Conservation (phyloP, 1,140 invertebrate genomes). For the Drosophila malerkotliana region DNA sequence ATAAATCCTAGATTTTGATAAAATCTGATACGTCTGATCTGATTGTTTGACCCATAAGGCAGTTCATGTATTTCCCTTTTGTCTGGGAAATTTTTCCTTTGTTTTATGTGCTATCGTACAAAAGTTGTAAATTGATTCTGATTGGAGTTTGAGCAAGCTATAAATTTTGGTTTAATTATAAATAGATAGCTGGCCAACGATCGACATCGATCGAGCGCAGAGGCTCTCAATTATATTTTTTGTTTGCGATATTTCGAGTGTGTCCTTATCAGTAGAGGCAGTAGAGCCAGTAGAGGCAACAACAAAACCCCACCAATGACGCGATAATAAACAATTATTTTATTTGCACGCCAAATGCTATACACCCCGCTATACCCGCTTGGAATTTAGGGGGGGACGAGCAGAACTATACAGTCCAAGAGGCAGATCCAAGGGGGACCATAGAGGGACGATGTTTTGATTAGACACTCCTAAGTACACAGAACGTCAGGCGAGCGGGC, state of each 20-base stretch:
- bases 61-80: background rate
- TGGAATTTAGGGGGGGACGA: too few relatives aligned
- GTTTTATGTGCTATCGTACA: slow-evolving; percentile 15
- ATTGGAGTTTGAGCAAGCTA: slow-evolving; percentile 43
- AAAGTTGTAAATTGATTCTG: slow-evolving; percentile 38
- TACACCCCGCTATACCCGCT: background rate
- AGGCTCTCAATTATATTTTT: slow-evolving; percentile 17
- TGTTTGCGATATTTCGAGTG: slow-evolving; percentile 51
- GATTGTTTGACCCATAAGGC: background rate
- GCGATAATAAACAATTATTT: slow-evolving; percentile 64
- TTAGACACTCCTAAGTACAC: slow-evolving; percentile 60
- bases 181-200: slow-evolving; percentile 38
- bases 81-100: slow-evolving; percentile 18
- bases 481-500: slow-evolving; percentile 24
- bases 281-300: slow-evolving; percentile 23
- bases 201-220: slow-evolving; percentile 16
- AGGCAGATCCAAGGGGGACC: background rate
- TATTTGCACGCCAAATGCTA: slow-evolving; percentile 61
- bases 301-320: slow-evolving; percentile 38
- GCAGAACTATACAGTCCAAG: too few relatives aligned
- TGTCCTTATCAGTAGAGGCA: slow-evolving; percentile 54
- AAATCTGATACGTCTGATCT: background rate
- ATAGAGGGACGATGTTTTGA: slow-evolving; percentile 45
- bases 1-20: background rate
- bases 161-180: slow-evolving; percentile 53